These are phyloP conservation scores for Danio aesculapii DNA, from an alignment of 2,797 vertebrate species.

Conservation along the genomic window DNA sequence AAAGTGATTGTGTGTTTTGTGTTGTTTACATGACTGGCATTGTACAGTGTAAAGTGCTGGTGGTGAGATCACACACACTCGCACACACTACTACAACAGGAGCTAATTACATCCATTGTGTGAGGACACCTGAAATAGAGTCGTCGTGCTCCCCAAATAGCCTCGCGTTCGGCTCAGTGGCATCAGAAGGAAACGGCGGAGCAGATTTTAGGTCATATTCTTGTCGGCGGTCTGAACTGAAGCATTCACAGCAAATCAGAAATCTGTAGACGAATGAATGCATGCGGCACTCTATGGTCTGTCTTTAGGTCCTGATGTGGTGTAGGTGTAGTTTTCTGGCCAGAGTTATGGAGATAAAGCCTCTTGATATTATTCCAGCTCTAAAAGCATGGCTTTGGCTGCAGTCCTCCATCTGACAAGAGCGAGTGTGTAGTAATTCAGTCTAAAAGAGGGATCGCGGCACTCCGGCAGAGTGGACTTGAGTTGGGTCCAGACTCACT, in stretches of 20 bases:
- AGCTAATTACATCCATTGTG: constrained; percentile 53
- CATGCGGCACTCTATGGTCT: neutral
- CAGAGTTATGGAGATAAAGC: constrained; percentile 17
- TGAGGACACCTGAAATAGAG: constrained; percentile 48
- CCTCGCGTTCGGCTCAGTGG: neutral
- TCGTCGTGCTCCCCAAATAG: constrained; percentile 17
- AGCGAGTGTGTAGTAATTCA: constrained; percentile 28
- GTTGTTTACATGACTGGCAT: constrained; percentile 27
- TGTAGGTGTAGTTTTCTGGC: constrained; percentile 13
- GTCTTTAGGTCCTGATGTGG: constrained; percentile 4
- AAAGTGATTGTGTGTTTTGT: constrained; percentile 49
- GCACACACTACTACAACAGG: constrained; percentile 11
- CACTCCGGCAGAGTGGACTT: constrained; percentile 36
- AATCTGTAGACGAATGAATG: neutral
- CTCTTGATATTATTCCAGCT: constrained; percentile 24
- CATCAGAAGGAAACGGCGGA: neutral
- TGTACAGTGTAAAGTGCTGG: constrained; percentile 18
- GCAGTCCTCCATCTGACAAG: constrained; percentile 10
- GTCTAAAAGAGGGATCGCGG: constrained; percentile 35
- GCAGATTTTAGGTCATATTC: constrained; percentile 37
- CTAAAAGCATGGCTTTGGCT: constrained; percentile 39
- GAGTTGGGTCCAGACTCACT: constrained; percentile 25
- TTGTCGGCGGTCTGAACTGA: neutral
- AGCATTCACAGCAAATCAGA: neutral
- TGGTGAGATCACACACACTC: neutral